Base-by-base conservation (phyloP, 2,888 invertebrate genomes). In the Adelphocoris suturalis region DNA sequence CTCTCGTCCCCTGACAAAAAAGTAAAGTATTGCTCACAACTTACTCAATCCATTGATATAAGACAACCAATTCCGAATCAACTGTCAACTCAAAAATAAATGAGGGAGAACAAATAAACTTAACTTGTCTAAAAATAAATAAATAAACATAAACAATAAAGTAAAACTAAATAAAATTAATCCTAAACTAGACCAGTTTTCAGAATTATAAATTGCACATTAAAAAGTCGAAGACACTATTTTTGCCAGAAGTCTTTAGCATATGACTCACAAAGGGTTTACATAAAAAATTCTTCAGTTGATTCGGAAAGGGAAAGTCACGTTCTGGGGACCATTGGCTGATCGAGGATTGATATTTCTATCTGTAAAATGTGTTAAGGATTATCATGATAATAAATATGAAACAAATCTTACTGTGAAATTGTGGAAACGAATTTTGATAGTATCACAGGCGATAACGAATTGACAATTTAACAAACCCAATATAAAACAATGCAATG, bases 341-440 rank as follows among this genome's bases (percentile, higher is more conserved):
- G 95, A 93, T 97, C 97, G 91, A 97, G 94, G 93, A 98, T 96
- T 91, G 97, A 97, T 92, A 98, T 97, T 94, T 98, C 98, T 94
- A 98, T 96, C 93, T 94, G 92, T 46, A 23, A 68, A 28, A 89
- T 14, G 13, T 28, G 88, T 88, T 48, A 88, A 88, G 88, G 88
- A 76, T 57, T 2, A 37, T 37, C 37, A 37, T 4, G 37, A 37
- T 37, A 7, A 7, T 4, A 37, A 7, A 7, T 4, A 37, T 37
- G 37, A 37, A 37, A 7, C 37, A 7, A 37, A 4, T 37, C 37
- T 37, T 37, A 7, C 3, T 37, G 37, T 37, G 37, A 37, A 37
- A 7, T 37, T 37, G 37, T 37, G 37, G 7, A 37, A 37, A 37
- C 37, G 7, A 2, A 37, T 37, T 37, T 37, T 7, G 37, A 7